Base-by-base conservation (phyloP, 2,888 invertebrate genomes). In the Pollenia griseotomentosa region DNA sequence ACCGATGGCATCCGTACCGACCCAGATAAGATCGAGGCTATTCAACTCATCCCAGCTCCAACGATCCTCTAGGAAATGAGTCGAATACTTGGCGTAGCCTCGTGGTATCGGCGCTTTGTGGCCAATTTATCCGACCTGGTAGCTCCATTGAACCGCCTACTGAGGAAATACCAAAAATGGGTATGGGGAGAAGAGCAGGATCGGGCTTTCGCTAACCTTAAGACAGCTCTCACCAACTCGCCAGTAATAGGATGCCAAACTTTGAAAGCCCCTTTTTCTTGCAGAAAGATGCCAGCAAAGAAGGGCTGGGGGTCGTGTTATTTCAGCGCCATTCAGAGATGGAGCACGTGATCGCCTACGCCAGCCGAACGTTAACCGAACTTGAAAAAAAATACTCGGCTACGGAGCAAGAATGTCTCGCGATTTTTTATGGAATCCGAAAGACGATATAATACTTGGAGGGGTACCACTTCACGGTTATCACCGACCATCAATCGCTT, bases 401-500 rank as follows among this genome's bases (percentile, higher is more conserved):
- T 1, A 87, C 86, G 1, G 85, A 87, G 16, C 77, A 88, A 44
- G 88, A 88, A 23, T 87, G 88, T 14, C 68, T 86, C 0, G 88
- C 88, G 0, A 80, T 85, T 3, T 16, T 87, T 0, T 88, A 80
- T 81, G 87, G 81, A 0, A 82, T 88, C 11, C 33, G 85, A 2
- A 88, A 88, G 19, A 42, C 88, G 63, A 14, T 86, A 14, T 53
- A 63, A 0, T 88, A 83, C 10, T 48, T 79, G 0, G 83, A 87
- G 8, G 82, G 82, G 2, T 87, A 85, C 12, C 33, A 23, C 0
- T 83, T 85, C 14, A 88, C 61, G 0, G 83, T 88, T 0, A 82
- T 88, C 4, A 86, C 88, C 7, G 87, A 89, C 12, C 88, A 89
- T 40, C 59, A 57, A 1, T 80, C 88, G 0, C 44, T 89, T 6